Base-by-base conservation (phyloP, 2,113 vertebrate species). In the Desmodus rotundus region DNA sequence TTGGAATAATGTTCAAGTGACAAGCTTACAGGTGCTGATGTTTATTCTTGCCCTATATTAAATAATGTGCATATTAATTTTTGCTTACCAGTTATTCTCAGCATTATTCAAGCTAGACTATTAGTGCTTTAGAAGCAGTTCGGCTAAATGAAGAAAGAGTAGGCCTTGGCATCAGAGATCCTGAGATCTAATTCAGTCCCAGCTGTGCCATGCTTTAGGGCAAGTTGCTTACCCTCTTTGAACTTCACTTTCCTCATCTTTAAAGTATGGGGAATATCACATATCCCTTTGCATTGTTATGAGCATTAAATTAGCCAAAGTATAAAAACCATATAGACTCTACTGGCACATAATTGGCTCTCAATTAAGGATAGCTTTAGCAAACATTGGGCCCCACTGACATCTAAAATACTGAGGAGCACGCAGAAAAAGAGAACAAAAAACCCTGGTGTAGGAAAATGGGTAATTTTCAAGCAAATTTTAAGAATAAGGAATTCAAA, bases 1-100 rank as follows among this genome's bases (percentile, higher is more conserved):
- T 91, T 97, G 81, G 36, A 63, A 83, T 89, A 63, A 93, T 94
- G 93, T 90, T 96, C 83, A 94, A 95, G 58, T 38, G 63, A 91
- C 56, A 95, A 77, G 41, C 47, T 83, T 67, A 68, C 7, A 78
- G 78, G 36, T 84, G 50, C 33, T 89, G 43, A 68, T 13, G 28
- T 54, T 91, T 58, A 85, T 43, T 61, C 41, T 92, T 93, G 82
- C 36, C 72, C 90, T 76, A 24, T 15, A 85, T 94, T 96, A 74
- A 56, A 88, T 72, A 81, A 70, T 70, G 28, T 52, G 33, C 28
- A 68, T 41, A 87, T 77, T 83, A 63, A 89, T 61, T 94, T 77
- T 61, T 85, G 87, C 76, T 93, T 33, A 73, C 41, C 20, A 77
- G 7, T 73, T 96, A 56, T 5, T 43, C 19, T 88, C 63, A 85